Evolutionary conservation across 2,797 vertebrate genomes (phyloP).

Genomic region (Staurois parvus): DNA sequence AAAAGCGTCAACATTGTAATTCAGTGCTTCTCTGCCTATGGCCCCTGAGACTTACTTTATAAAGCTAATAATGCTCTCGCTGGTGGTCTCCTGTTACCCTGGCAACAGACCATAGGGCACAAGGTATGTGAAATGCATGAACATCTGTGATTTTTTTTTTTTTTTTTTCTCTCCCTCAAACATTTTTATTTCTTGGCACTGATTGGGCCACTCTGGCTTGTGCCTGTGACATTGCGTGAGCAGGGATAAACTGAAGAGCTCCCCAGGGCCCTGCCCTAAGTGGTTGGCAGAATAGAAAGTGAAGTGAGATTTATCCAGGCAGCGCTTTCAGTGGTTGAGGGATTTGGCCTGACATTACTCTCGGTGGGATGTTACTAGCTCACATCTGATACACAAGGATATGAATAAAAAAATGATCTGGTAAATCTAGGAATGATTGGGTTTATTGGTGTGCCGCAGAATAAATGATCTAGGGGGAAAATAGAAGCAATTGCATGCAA

Average conservation of each 20-base stretch:
- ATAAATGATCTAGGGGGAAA: slow-evolving; percentile 68
- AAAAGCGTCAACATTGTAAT: slow-evolving; percentile 75
- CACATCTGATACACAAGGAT: slow-evolving; percentile 67
- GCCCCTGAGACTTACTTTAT: slow-evolving; percentile 87
- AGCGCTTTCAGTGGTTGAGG: slow-evolving; percentile 64
- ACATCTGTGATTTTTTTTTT: slow-evolving; percentile 90
- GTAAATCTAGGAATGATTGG: slow-evolving; percentile 69
- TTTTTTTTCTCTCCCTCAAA: slow-evolving; percentile 89
- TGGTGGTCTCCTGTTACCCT: slow-evolving; percentile 92
- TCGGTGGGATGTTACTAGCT: slow-evolving; percentile 68
- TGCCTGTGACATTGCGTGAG: slow-evolving; percentile 72
- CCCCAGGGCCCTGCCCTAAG: slow-evolving; percentile 71
- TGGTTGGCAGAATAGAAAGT: slow-evolving; percentile 71
- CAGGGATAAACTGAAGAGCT: slow-evolving; percentile 71
- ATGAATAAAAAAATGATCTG: slow-evolving; percentile 69
- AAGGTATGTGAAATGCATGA: slow-evolving; percentile 88
- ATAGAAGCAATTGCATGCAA: slow-evolving; percentile 64
- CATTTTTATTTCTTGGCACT: slow-evolving; percentile 79
- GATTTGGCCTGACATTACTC: slow-evolving; percentile 68
- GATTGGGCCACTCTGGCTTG: slow-evolving; percentile 70
- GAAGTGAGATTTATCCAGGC: slow-evolving; percentile 69
- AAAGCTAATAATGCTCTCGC: slow-evolving; percentile 87
- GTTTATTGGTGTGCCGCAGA: slow-evolving; percentile 64
- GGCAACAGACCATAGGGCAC: slow-evolving; percentile 90
- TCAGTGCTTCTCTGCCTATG: slow-evolving; percentile 78